Conservation (phyloP, 2,797 vertebrate species). For the Enteromius treurensis region DNA sequence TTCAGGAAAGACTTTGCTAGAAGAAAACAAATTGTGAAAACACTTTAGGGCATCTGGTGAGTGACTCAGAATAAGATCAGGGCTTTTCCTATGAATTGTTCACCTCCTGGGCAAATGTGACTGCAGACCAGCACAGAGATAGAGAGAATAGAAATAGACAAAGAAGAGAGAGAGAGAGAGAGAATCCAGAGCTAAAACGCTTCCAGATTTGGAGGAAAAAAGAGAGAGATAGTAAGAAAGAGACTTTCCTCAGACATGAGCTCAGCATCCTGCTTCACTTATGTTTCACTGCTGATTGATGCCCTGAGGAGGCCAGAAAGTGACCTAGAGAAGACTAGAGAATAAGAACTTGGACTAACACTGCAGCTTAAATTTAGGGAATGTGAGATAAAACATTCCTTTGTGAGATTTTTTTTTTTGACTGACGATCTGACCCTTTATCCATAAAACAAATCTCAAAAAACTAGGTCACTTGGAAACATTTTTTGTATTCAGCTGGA, state of each 20-base stretch:
- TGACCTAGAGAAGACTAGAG: constrained; percentile 14
- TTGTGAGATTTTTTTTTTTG: constrained; percentile 31
- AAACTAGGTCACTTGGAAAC: constrained; percentile 60
- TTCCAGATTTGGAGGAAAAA: constrained; percentile 44
- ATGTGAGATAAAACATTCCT: constrained; percentile 41
- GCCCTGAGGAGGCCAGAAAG: constrained; percentile 45
- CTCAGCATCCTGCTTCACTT: constrained; percentile 63
- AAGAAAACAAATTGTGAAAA: constrained; percentile 27
- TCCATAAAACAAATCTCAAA: constrained; percentile 56
- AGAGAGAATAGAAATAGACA: constrained; percentile 22
- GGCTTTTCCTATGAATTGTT: constrained; percentile 30
- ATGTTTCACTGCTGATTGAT: constrained; percentile 61
- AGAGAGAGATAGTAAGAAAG: constrained; percentile 53
- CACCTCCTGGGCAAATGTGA: constrained; percentile 15
- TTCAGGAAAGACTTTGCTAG: not conserved
- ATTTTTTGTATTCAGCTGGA: constrained; percentile 45
- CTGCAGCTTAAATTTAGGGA: constrained; percentile 19
- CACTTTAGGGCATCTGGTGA: constrained; percentile 16
- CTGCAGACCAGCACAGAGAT: constrained; percentile 15
- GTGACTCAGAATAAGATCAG: constrained; percentile 25
- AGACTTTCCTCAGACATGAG: constrained; percentile 66
- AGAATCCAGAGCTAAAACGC: constrained; percentile 34
- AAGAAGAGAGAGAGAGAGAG: constrained; percentile 14
- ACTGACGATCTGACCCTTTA: constrained; percentile 54
- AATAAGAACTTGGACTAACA: constrained; percentile 24